phyloP scores from a whole-genome alignment of 1,140 invertebrate species.

The Argopecten irradians region DNA sequence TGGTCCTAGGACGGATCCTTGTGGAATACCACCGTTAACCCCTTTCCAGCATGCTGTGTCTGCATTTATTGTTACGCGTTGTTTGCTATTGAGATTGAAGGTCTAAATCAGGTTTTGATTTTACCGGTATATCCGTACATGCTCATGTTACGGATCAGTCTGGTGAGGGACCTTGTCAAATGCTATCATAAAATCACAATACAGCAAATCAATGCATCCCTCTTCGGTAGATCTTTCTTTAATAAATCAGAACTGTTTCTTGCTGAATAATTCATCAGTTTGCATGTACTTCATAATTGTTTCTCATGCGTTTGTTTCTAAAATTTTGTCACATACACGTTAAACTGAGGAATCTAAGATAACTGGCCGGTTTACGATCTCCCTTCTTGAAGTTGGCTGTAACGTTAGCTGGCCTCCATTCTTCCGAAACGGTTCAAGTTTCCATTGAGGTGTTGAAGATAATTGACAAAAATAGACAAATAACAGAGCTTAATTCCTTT shows the following conservation, averaged over 20 bases:
- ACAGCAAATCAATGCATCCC: not conserved
- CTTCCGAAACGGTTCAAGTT: not conserved
- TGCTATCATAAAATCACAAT: not conserved
- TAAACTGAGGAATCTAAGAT: conserved; percentile 26
- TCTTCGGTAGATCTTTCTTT: not conserved
- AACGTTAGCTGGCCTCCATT: conserved; percentile 26
- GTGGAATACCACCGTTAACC: not conserved
- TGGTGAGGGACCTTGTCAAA: not conserved
- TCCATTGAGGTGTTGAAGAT: not conserved
- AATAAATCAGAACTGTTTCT: conserved; percentile 25
- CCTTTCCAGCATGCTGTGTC: not conserved
- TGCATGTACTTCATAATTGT: no score
- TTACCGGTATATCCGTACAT: not conserved
- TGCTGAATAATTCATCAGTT: not conserved
- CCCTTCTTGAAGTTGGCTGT: conserved; percentile 35
- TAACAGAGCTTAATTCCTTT: not conserved
- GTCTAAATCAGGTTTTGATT: not conserved
- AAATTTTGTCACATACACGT: conserved; percentile 25
- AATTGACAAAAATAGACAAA: not conserved
- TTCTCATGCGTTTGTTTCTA: conserved; percentile 28
- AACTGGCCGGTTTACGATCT: not conserved
- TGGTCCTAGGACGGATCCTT: not conserved
- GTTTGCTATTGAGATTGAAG: not conserved
- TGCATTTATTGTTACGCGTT: not conserved
- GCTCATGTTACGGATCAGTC: not conserved